Conservation (phyloP, 2,888 invertebrate species). For the Eupithecia centaureata region DNA sequence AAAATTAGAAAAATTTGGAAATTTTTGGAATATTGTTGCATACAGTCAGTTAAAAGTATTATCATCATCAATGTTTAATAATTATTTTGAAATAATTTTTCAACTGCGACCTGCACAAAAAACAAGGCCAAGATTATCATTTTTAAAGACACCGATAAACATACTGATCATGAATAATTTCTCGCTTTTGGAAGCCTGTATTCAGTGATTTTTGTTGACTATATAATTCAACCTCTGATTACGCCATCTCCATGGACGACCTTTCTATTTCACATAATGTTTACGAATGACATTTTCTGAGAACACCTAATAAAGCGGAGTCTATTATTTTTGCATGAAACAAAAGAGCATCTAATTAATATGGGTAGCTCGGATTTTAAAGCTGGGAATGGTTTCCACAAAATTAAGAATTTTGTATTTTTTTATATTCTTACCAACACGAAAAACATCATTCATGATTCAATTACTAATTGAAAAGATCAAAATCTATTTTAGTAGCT, state of each 20-base stretch:
- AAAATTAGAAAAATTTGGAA: not conserved
- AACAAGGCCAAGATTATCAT: too few relatives aligned
- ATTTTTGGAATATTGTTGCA: not conserved
- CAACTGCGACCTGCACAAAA: too few relatives aligned
- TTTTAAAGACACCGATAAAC: too few relatives aligned
- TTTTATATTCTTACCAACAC: too few relatives aligned
- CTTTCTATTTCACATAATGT: not conserved
- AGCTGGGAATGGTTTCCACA: too few relatives aligned
- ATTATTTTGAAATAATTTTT: not conserved
- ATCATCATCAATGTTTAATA: too few relatives aligned
- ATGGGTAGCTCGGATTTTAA: too few relatives aligned
- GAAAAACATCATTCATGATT: too few relatives aligned
- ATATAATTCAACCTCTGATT: not conserved
- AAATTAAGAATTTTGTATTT: too few relatives aligned
- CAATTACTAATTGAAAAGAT: too few relatives aligned
- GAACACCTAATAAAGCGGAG: slow-evolving; percentile 4
- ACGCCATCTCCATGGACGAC: not conserved
- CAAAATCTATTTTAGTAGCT: too few relatives aligned
- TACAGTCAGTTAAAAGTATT: not conserved
- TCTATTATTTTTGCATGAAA: slow-evolving; percentile 15
- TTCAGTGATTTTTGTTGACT: not conserved
- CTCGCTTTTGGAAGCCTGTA: not conserved
- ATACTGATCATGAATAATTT: too few relatives aligned
- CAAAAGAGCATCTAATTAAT: slow-evolving; percentile 19
- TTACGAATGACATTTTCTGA: slow-evolving; percentile 3